Base-by-base conservation (phyloP, 2,888 invertebrate species). In the Oscheius sp. region DNA sequence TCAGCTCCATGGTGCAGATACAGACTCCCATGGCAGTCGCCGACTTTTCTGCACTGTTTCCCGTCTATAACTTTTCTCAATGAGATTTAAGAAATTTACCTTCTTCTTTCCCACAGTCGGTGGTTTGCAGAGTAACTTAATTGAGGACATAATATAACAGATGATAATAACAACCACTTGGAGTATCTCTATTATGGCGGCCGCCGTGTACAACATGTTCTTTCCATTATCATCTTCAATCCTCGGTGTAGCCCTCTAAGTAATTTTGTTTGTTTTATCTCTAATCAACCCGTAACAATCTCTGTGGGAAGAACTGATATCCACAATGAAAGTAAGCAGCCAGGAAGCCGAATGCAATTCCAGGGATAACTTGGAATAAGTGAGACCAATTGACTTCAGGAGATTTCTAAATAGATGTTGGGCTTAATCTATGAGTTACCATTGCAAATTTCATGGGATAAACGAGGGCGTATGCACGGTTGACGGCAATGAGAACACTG, bases 401-500 rank as follows among this genome's bases (percentile, higher is more conserved):
- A 26, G 20, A 22, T 5, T 14, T 41, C 59, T 59, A 44, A 4
- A 57, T n/a, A 54, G 26, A 8, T 33, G 20, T 20, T 14, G 8
- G 24, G 36, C 12, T 3, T 33, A 8, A 14, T 28, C 26, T 3
- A 3, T 8, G 14, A 20, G 20, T 6, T 17, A 44, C 44, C 44
- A 59, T 44, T 44, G 59, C 41, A 44, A 44, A 59, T 26, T 44
- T 17, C 30, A 44, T 59, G 14, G 59, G 59, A 44, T n/a, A 59
- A 8, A 38, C 44, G 1, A 59, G 14, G n/a, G 59, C 59, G 41
- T 24, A 44, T 26, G 59, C 59, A n/a, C 59, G 24, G 28, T 59
- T 59, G 26, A 59, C 59, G 26, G 59, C 59, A 17, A 59, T 59
- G 59, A 59, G 59, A 41, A 24, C 24, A 14, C 28, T 41, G 41